Percentiles rank a stretch among this genome's conserved stretches.
phyloP scores from a whole-genome alignment of 1,140 invertebrate genomes.

The Achatina immaculata region DNA sequence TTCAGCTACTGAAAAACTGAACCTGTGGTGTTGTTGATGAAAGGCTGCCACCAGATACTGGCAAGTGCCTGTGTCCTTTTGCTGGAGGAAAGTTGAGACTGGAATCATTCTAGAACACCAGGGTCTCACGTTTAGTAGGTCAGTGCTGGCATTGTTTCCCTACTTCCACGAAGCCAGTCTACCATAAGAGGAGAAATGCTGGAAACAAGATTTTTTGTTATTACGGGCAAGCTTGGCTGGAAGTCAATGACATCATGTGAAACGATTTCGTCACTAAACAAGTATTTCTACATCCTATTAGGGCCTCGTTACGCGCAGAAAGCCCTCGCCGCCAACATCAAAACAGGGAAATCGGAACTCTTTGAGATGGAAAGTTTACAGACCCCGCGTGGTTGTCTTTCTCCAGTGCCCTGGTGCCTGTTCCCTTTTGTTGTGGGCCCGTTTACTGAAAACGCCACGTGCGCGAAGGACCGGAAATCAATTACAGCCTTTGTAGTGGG shows the following conservation, averaged over 20 bases:
- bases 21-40: too few relatives aligned
- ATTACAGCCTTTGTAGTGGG: not conserved
- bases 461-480: constrained; percentile 3
- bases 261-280: not conserved
- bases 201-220: too few relatives aligned
- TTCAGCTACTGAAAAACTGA: too few relatives aligned
- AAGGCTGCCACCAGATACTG: too few relatives aligned
- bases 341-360: not conserved
- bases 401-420: not conserved
- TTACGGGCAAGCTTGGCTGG: too few relatives aligned
- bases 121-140: too few relatives aligned
- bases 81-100: too few relatives aligned
- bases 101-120: too few relatives aligned
- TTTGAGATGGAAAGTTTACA: constrained; percentile 14
- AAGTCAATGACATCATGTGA: not conserved
- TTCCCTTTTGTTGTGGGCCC: not conserved
- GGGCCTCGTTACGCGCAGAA: not conserved
- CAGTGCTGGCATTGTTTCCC: too few relatives aligned
- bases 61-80: too few relatives aligned
- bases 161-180: too few relatives aligned
- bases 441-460: not conserved
- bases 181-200: too few relatives aligned
- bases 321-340: not conserved
- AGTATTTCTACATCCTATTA: not conserved
- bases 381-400: not conserved